Base-by-base conservation (phyloP, 2,797 vertebrate species). In the Benthosema pterotum region DNA sequence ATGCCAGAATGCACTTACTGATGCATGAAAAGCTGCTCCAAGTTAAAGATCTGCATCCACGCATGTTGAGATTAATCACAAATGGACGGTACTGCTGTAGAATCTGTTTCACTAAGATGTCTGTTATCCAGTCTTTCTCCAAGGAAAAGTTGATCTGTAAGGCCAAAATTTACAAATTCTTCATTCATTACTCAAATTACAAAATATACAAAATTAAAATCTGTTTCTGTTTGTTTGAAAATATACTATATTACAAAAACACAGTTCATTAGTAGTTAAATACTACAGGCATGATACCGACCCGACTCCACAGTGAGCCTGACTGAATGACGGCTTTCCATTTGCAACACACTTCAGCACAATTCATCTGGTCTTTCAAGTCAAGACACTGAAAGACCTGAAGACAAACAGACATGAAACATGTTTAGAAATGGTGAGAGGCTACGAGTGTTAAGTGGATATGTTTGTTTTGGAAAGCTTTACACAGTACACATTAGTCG, bases 381-480 rank as follows among this genome's bases (percentile, higher is more conserved):
- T 80, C 57, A 61, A 92, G 68, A 71, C 72, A 83, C 6, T 79
- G 75, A 60, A 93, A 90, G 68, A 93, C 87, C 91, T 93, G 75
- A 38, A 43, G 15, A 60, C 71, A 67, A 56, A 59, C 16, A 69
- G 49, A 67, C 18, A 65, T 1, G 25, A 38, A 61, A 14, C 4
- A 56, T 42, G 32, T 60, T 19, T 77, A 1, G 11, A n/a, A 48
- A 55, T 42, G 52, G 11, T 6, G 19, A 57, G 61, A 5, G 25
- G 13, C 25, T 3, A 38, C 22, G 28, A 32, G 28, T 32, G 28
- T 6, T 32, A 32, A 7, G 32, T 38, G 32, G 32, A 38, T 7
- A 11, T 38, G 9, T 38, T 9, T 9, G 5, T 38, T 38, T 38
- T 38, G 32, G 32, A 38, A 38, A 9, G 32, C 32, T 38, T 38